phyloP scores from a whole-genome alignment of 1,140 invertebrate genomes.

The Bemisia tabaci region DNA sequence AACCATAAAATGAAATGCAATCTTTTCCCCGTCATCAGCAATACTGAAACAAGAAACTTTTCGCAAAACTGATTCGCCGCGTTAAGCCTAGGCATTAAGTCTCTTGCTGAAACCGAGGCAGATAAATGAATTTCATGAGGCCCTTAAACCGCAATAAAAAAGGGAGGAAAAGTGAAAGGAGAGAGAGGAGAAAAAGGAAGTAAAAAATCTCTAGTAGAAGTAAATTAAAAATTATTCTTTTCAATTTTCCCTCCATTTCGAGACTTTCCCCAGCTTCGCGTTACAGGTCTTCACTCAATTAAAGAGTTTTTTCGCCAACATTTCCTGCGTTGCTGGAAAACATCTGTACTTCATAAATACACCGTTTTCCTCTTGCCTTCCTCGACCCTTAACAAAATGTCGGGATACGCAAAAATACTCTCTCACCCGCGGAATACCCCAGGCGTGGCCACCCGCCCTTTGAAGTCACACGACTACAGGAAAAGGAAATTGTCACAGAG shows the following conservation, averaged over 20 bases:
- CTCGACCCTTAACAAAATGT: too few relatives aligned
- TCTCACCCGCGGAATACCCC: too few relatives aligned
- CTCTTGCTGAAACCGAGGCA: not conserved
- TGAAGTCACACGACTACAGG: too few relatives aligned
- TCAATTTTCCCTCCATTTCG: not conserved
- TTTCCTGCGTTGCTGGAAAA: not conserved
- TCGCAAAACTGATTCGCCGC: not conserved
- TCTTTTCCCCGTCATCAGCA: not conserved
- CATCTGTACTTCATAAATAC: not conserved
- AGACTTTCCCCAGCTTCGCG: not conserved
- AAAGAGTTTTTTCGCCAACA: not conserved
- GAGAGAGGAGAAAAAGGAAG: not conserved
- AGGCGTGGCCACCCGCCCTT: too few relatives aligned
- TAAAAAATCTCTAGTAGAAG: not conserved
- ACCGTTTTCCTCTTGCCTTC: too few relatives aligned
- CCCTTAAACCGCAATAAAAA: not conserved
- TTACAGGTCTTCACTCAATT: not conserved
- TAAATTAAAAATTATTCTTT: not conserved
- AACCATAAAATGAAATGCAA: not conserved
- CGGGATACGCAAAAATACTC: too few relatives aligned
- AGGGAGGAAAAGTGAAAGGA: not conserved
- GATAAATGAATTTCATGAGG: not conserved
- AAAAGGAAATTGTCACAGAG: too few relatives aligned
- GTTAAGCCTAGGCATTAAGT: not conserved
- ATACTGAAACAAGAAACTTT: not conserved